Evolutionary conservation across 1,140 invertebrate species (phyloP).

Genomic region (Cyphomyrmex costatus): DNA sequence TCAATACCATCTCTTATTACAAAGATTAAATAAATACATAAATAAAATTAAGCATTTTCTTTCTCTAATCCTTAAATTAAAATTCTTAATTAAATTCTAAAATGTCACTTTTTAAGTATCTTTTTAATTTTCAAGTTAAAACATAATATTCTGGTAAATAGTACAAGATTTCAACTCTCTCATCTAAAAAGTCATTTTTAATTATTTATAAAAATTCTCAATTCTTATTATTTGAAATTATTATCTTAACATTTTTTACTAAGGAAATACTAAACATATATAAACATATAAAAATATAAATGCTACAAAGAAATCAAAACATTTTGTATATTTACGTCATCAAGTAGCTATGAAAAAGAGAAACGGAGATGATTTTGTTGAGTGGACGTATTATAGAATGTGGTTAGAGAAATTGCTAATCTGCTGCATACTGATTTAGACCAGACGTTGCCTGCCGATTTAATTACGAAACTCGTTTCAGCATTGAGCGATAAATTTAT

Average conservation of each 20-base stretch:
- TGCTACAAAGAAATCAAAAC: neutral
- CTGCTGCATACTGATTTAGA: conserved; percentile 13
- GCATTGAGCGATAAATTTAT: conserved; percentile 25
- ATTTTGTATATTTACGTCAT: neutral
- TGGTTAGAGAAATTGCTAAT: conserved; percentile 13
- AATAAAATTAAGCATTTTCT: neutral
- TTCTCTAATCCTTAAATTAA: neutral
- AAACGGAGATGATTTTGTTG: neutral
- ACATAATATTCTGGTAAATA: neutral
- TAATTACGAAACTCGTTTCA: conserved; percentile 56
- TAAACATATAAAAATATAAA: neutral
- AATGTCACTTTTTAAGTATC: neutral
- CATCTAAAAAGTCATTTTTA: neutral
- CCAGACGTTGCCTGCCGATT: conserved; percentile 23
- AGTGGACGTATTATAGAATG: neutral
- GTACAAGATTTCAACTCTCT: neutral
- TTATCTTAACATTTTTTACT: neutral
- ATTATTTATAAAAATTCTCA: conserved; percentile 13
- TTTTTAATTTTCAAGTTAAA: neutral
- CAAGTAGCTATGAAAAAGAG: neutral
- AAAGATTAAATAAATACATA: neutral
- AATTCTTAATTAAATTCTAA: neutral
- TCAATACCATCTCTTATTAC: neutral
- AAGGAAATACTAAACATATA: neutral
- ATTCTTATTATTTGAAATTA: neutral